Conservation (phyloP, 2,113 vertebrate genomes). For the Machaerirhynchus nigripectus region DNA sequence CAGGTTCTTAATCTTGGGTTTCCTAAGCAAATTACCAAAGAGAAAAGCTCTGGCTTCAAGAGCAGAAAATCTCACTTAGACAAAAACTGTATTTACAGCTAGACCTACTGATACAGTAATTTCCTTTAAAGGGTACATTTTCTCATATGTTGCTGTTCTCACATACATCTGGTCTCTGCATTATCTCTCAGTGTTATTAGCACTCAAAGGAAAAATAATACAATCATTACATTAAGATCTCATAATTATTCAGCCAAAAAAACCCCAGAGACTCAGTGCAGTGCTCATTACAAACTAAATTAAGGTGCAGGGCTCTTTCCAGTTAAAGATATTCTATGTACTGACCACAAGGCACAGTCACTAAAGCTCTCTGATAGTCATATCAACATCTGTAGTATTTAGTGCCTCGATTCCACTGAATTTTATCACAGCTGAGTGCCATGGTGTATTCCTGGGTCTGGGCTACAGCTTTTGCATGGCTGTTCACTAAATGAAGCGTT, state of each 20-base stretch:
- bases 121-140: not conserved
- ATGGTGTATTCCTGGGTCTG: not conserved
- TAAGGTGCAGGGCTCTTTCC: not conserved
- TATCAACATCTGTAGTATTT: not conserved
- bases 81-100: not conserved
- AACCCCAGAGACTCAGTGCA: accelerated
- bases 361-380: not conserved
- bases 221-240: not conserved
- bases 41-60: not conserved
- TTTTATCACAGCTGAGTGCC: not conserved
- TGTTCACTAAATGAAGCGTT: not conserved
- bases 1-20: not conserved
- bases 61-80: not conserved
- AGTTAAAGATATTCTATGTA: not conserved
- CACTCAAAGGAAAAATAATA: not conserved
- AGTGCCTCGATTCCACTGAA: not conserved
- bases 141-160: not conserved
- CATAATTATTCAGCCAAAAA: not conserved
- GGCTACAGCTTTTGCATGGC: not conserved
- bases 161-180: not conserved
- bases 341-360: not conserved
- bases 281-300: not conserved
- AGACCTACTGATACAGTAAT: not conserved
- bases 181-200: not conserved
- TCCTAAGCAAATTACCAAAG: not conserved